Conservation (phyloP, 1,140 invertebrate genomes). For the Trissolcus basalis region DNA sequence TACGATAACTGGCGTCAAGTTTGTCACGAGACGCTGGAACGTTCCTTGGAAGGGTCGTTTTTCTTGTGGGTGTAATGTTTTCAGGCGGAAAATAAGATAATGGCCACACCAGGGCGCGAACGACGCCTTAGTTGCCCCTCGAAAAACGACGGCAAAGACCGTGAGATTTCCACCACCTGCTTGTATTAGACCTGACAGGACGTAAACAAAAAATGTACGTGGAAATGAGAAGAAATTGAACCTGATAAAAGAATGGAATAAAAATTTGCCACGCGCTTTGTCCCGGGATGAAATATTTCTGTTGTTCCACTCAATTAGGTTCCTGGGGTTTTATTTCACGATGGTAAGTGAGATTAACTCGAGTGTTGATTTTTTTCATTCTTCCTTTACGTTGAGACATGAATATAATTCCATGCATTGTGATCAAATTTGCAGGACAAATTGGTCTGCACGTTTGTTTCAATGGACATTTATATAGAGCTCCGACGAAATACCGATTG, state of each 20-base stretch:
- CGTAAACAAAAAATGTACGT: conserved; percentile 44
- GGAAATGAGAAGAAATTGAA: conserved; percentile 38
- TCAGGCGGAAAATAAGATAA: conserved; percentile 77
- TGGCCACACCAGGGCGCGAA: conserved; percentile 68
- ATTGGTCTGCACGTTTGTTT: conserved; percentile 11
- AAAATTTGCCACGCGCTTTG: conserved; percentile 5
- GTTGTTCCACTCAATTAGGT: too few species aligned
- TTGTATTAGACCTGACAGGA: conserved; percentile 51
- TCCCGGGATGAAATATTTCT: too few species aligned
- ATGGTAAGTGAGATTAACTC: background rate
- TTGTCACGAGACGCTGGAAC: conserved; percentile 48
- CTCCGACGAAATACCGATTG: conserved; percentile 47
- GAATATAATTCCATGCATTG: conserved; percentile 7
- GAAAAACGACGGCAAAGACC: conserved; percentile 45
- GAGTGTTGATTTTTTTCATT: background rate
- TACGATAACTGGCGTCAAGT: conserved; percentile 44
- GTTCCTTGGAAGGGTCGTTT: conserved; percentile 67
- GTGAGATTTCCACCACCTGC: conserved; percentile 58
- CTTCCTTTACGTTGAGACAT: background rate
- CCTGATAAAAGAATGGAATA: conserved; percentile 21
- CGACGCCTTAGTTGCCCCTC: conserved; percentile 52
- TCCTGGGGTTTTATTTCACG: too few species aligned
- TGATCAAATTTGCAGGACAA: conserved; percentile 6
- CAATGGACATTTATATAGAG: conserved; percentile 14
- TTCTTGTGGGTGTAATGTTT: conserved; percentile 73